Base-by-base conservation (phyloP, 2,888 invertebrate species). In the Pachliopta kotzebuea region DNA sequence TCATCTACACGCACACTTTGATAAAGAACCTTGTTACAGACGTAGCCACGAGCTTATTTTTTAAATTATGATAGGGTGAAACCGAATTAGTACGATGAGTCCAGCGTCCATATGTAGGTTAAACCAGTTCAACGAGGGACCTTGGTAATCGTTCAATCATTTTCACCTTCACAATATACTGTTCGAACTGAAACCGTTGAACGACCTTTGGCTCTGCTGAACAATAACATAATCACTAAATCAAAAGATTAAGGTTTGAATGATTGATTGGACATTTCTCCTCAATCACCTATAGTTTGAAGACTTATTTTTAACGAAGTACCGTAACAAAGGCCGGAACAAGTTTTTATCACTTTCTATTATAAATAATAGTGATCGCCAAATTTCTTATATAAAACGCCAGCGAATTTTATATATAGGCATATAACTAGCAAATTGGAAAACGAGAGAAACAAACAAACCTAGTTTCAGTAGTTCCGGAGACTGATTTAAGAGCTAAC, bases 111-210 rank as follows among this genome's bases (percentile, higher is more conserved):
- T 72, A 81, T 80, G 66, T 83, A 76, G 79, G 80, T 81, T 81
- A 81, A 75, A 73, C 74, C 71, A 72, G 68, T 70, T 68, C 61
- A 67, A 68, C 67, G 55, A 59, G 68, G 68, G 75, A 76, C 82
- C 80, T 83, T 81, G 80, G 72, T 70, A 69, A 58, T 56, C 63
- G 70, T 69, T 72, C 70, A 77, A 70, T 74, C 74, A 74, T 76
- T 74, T 76, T 86, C 76, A 84, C 87, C 86, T 89, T 87, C 85
- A 79, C 67, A 52, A 69, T 76, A 74, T 74, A 77, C 80, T 78
- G 68, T 76, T 76, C 71, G 76, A 61, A 74, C 71, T 56, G 69
- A 75, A 70, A 74, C 69, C 70, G 70, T 65, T 60, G 65, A 66
- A 66, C 72, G 85, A 78, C 85, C 83, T 88, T 78, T 81, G 68